Percentiles rank a stretch among this genome's conserved stretches.
Evolutionary conservation across 2,113 vertebrate species (phyloP).

Genomic region (Rhinopomastus cyanomelas): DNA sequence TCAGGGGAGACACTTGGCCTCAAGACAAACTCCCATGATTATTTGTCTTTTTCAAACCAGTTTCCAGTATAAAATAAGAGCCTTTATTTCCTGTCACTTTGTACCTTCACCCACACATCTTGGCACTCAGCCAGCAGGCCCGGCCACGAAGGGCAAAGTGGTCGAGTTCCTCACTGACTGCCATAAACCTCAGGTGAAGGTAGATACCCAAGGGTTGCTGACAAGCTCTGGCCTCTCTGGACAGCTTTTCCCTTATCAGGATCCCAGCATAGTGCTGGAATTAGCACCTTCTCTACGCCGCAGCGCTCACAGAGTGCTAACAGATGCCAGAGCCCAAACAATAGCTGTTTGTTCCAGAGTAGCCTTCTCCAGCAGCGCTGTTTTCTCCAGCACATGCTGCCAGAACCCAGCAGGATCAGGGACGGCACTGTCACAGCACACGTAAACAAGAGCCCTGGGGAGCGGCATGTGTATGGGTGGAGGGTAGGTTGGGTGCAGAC

Average conservation of each 20-base stretch:
- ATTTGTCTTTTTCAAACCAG: background rate
- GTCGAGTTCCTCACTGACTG: background rate
- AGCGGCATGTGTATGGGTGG: accelerated
- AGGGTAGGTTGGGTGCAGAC: background rate
- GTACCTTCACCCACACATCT: constrained; percentile 3
- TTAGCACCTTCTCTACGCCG: background rate
- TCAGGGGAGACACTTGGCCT: background rate
- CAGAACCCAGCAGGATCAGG: background rate
- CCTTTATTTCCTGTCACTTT: constrained; percentile 44
- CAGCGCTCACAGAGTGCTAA: background rate
- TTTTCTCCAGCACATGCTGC: background rate
- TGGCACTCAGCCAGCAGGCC: background rate
- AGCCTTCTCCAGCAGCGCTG: background rate
- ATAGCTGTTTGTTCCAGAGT: background rate
- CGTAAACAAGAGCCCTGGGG: background rate
- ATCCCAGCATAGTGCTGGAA: accelerated
- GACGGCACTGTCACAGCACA: background rate
- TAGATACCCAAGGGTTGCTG: background rate
- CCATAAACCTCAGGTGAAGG: background rate
- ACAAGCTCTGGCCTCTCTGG: background rate
- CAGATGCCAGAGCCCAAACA: background rate
- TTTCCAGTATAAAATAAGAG: background rate
- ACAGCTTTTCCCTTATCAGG: background rate
- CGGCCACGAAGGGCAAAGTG: background rate
- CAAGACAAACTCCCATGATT: background rate